Conservation (phyloP, 1,140 invertebrate species). For the Drosophila elegans region DNA sequence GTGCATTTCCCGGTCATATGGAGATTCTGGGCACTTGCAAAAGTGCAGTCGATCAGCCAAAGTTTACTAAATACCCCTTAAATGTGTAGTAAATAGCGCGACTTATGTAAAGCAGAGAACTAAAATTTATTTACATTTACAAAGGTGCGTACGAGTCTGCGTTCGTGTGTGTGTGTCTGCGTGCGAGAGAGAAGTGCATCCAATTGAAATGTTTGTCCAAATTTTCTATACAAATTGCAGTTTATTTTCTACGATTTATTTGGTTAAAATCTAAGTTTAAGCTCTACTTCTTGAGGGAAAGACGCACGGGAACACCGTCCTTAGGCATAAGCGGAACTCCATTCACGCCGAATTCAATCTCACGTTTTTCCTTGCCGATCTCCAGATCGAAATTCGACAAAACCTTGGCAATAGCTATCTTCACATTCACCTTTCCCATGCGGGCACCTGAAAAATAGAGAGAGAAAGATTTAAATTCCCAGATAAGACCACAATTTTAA, state of each 20-base stretch:
- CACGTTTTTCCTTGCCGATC: conserved; percentile 19
- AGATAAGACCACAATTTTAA: too few relatives aligned
- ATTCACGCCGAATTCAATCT: conserved; percentile 51
- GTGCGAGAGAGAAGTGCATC: conserved; percentile 31
- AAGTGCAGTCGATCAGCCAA: conserved; percentile 5
- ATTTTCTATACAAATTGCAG: conserved; percentile 1
- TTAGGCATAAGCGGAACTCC: conserved; percentile 57
- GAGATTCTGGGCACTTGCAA: conserved; percentile 17
- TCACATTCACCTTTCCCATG: conserved; percentile 73
- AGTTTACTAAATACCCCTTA: conserved; percentile 1
- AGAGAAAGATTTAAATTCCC: too few relatives aligned
- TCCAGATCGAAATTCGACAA: conserved; percentile 65
- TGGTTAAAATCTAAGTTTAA: neutral
- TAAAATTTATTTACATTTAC: conserved; percentile 53
- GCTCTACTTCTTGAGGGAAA: conserved; percentile 35
- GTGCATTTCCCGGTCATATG: conserved; percentile 54
- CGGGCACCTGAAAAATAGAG: conserved; percentile 50
- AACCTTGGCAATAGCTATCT: conserved; percentile 69
- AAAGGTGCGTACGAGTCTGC: conserved; percentile 43
- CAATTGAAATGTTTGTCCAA: conserved; percentile 32
- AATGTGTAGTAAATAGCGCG: conserved; percentile 27
- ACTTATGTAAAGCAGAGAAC: conserved; percentile 52
- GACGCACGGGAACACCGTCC: conserved; percentile 46
- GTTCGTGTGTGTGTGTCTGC: neutral
- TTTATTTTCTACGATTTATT: conserved; percentile 6